phyloP scores from a whole-genome alignment of 2,888 invertebrate species.

The Andrena praecox region DNA sequence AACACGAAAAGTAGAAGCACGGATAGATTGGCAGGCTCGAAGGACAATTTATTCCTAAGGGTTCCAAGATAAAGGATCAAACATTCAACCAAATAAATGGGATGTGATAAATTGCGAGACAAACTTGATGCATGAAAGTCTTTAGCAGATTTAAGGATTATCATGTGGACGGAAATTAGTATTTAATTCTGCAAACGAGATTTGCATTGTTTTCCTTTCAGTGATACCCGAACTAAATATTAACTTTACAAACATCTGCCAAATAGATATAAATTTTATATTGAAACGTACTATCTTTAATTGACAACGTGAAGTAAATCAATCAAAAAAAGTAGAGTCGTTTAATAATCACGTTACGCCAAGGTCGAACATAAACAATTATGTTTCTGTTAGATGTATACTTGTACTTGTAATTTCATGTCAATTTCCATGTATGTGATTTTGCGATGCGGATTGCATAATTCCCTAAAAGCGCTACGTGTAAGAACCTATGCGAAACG shows the following conservation, averaged over 20 bases:
- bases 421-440: background rate
- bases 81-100: constrained; percentile 27
- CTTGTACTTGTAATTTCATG: constrained; percentile 9
- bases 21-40: constrained; percentile 76
- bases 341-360: constrained; percentile 1
- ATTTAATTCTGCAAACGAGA: constrained; percentile 33
- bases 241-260: constrained; percentile 12
- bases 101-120: constrained; percentile 27
- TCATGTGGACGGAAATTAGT: background rate
- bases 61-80: constrained; percentile 26
- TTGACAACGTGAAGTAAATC: constrained; percentile 11
- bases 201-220: constrained; percentile 13
- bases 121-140: constrained; percentile 24
- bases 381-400: constrained; percentile 13
- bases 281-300: background rate
- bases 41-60: constrained; percentile 72
- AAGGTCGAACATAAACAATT: background rate
- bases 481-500: background rate
- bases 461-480: constrained; percentile 3
- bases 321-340: constrained; percentile 8
- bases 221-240: constrained; percentile 9
- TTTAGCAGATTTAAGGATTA: background rate
- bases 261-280: constrained; percentile 32
- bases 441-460: background rate
- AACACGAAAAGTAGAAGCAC: constrained; percentile 77